Conservation (phyloP, 2,888 invertebrate species). For the Rhogogaster chlorosoma region DNA sequence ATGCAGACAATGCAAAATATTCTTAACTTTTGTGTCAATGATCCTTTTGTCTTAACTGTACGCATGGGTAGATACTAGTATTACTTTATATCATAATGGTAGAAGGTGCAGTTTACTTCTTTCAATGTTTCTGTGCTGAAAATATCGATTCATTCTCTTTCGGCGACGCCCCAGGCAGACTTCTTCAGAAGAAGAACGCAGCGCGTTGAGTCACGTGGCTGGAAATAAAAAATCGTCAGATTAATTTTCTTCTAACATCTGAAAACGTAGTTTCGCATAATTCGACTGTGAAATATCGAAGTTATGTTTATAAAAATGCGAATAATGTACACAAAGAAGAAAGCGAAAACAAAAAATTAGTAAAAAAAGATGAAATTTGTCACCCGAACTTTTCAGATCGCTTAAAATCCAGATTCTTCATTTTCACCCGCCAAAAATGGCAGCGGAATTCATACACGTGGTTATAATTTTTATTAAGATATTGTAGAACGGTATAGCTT, state of each 20-base stretch:
- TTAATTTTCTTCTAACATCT: not conserved
- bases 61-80: not conserved
- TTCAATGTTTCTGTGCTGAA: slow-evolving; percentile 14
- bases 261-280: not conserved
- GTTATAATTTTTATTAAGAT: not conserved
- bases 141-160: slow-evolving; percentile 27
- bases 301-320: not conserved
- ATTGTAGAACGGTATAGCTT: not conserved
- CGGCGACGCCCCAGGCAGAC: slow-evolving; percentile 22
- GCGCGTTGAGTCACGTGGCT: slow-evolving; percentile 5
- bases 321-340: not conserved
- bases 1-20: too few relatives aligned
- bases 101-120: not conserved
- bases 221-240: not conserved
- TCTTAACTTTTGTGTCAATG: not conserved
- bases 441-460: not conserved
- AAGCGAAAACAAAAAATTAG: not conserved
- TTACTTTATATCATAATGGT: not conserved
- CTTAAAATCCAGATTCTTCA: not conserved
- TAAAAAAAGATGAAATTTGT: not conserved
- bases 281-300: not conserved
- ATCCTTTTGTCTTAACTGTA: not conserved
- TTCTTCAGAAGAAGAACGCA: too few relatives aligned
- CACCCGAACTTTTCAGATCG: not conserved
- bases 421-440: not conserved